Evolutionary conservation across 2,797 vertebrate genomes (phyloP).

Genomic region (Neostethus bicornis): DNA sequence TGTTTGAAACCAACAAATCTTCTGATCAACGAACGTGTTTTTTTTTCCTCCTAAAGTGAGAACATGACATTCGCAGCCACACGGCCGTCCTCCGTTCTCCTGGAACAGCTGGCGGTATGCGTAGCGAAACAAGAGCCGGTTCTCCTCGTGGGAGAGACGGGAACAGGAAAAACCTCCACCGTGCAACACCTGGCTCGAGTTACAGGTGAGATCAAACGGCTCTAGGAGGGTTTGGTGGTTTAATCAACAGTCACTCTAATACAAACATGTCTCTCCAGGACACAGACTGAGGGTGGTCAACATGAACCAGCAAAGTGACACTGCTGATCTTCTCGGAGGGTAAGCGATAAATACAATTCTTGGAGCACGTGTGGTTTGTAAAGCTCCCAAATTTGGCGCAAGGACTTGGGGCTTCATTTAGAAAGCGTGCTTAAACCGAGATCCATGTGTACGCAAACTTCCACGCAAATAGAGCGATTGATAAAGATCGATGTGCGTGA

Average conservation of each 20-base stretch:
- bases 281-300: constrained; percentile 90
- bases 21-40: no score
- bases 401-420: no score
- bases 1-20: no score
- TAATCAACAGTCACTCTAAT: background rate
- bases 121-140: constrained; percentile 89
- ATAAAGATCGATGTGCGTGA: no score
- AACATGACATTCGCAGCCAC: constrained; percentile 90
- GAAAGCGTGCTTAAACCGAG: no score
- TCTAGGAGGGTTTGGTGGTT: no score
- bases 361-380: background rate
- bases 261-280: constrained; percentile 73
- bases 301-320: constrained; percentile 99
- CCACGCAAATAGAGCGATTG: no score
- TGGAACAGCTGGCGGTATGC: constrained; percentile 92
- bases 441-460: no score
- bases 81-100: constrained; percentile 86
- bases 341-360: constrained; percentile 65
- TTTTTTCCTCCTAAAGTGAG: constrained; percentile 66
- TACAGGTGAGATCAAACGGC: constrained; percentile 81
- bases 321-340: constrained; percentile 95
- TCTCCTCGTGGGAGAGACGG: constrained; percentile 94
- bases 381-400: no score
- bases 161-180: constrained; percentile 95
- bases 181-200: constrained; percentile 91